Evolutionary conservation across 2,797 vertebrate genomes (phyloP), one percentile per base, ranked within the genome.

Genomic region (Graptemys geographica): DNA sequence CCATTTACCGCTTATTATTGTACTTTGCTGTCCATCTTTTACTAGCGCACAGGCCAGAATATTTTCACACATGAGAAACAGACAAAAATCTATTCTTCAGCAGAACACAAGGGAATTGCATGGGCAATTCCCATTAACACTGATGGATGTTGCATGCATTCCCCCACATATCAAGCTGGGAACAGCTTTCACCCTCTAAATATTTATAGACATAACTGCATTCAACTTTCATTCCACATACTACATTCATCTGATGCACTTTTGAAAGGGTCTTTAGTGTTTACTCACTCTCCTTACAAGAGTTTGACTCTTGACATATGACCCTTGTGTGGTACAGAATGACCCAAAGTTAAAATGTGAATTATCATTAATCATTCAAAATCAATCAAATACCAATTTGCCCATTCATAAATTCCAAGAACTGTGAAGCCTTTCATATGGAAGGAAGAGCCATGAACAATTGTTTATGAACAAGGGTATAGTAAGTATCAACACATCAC

Each of bases 41-140:
- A 78, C 47, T 28, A 15, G 74, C 28, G 31, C 27, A 78, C 44
- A 49, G 44, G 27, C 47, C 15, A 47, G 25, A 49, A 49, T 49
- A 78, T 97, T 41, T 97, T 87, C 91, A 94, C 96, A 97, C 95
- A 93, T 85, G 83, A 93, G 92, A 93, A 97, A 41, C 90, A 94
- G 93, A 95, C 95, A 94, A 92, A 89, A 91, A 8, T 4, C 79
- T 90, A 8, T 78, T 93, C 88, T 87, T 81, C 76, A 93, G 25
- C 31, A 81, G 88, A 88, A 92, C 89, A 28, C 25, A 47, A 49
- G 74, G 74, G 41, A 78, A 47, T 78, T 69, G 23, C 69, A 1
- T 0, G 27, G 87, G 92, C 91, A 88, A 91, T 90, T 81, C 81
- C 21, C 78, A 76, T 87, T 81, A 90, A 85, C 52, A 80, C 1